phyloP scores from a whole-genome alignment of 1,140 invertebrate species.

The Lysiphlebus fabarum region DNA sequence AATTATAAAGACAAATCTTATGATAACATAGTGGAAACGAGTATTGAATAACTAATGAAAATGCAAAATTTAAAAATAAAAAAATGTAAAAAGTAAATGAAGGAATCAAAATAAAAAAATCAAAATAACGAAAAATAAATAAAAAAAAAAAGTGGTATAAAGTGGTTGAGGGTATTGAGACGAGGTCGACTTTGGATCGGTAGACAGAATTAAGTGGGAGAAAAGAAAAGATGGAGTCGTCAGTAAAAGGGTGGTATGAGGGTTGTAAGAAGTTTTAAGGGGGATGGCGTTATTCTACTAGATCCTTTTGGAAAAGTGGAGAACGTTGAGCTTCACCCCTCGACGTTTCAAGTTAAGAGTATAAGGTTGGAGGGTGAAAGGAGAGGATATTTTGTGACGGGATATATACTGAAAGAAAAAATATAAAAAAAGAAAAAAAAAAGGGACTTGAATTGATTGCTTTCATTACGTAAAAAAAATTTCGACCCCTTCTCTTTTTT shows the following conservation, averaged over 20 bases:
- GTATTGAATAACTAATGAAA: too few relatives aligned
- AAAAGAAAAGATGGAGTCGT: constrained; percentile 10
- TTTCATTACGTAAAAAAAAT: constrained; percentile 55
- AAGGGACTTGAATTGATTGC: constrained; percentile 53
- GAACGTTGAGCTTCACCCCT: constrained; percentile 17
- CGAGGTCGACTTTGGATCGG: not conserved
- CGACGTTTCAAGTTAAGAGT: constrained; percentile 23
- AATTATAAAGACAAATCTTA: too few relatives aligned
- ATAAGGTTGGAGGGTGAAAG: constrained; percentile 14
- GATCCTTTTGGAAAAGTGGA: constrained; percentile 19
- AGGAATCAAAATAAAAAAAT: too few relatives aligned
- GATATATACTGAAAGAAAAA: constrained; percentile 32
- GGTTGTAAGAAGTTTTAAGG: constrained; percentile 12
- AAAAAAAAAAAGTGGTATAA: too few relatives aligned
- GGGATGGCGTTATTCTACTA: not conserved
- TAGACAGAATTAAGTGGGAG: constrained; percentile 7
- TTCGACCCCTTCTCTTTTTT: constrained; percentile 22
- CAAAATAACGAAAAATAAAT: too few relatives aligned
- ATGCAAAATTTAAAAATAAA: too few relatives aligned
- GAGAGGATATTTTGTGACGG: constrained; percentile 11
- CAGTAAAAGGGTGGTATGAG: too few relatives aligned
- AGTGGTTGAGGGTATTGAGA: not conserved
- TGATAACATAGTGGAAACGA: too few relatives aligned
- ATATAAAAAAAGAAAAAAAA: constrained; percentile 15
- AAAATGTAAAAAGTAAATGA: too few relatives aligned